Percentiles rank a stretch among this genome's conserved stretches.
Conservation (phyloP, 2,113 vertebrate species). For the Myxocyprinus asiaticus region DNA sequence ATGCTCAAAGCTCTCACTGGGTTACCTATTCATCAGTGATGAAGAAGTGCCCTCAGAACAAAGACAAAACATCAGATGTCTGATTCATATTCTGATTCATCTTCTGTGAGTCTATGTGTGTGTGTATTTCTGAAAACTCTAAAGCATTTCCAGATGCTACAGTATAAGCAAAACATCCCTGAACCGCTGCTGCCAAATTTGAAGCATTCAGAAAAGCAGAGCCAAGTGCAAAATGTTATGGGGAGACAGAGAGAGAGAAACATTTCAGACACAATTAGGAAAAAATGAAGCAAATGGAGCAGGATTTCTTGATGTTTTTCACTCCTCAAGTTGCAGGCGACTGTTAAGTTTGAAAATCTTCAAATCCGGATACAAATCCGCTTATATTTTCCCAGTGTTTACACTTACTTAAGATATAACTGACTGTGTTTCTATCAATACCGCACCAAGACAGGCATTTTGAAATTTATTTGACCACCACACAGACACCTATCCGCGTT, state of each 20-base stretch:
- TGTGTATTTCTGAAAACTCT: constrained; percentile 26
- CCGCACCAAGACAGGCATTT: too few relatives aligned
- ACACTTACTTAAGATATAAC: too few relatives aligned
- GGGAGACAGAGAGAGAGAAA: constrained; percentile 31
- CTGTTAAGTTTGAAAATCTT: neutral
- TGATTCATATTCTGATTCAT: constrained; percentile 13
- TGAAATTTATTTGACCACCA: too few relatives aligned
- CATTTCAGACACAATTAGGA: too few relatives aligned
- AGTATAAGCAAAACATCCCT: constrained; percentile 6
- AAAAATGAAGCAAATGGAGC: too few relatives aligned
- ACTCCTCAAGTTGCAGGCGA: too few relatives aligned
- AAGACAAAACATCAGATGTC: constrained; percentile 32
- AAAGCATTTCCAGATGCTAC: constrained; percentile 39
- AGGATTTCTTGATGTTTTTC: too few relatives aligned
- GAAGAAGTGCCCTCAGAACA: constrained; percentile 29
- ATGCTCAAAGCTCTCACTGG: constrained; percentile 2
- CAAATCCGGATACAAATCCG: constrained; percentile 23
- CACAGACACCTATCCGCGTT: too few relatives aligned
- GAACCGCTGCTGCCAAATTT: constrained; percentile 11
- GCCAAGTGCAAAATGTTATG: neutral
- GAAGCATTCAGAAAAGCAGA: neutral
- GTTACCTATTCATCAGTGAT: neutral
- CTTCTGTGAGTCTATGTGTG: neutral
- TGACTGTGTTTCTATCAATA: too few relatives aligned
- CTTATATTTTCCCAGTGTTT: constrained; percentile 14